A percentile compares a stretch with the other conserved stretches of the same genome.
Evolutionary conservation across 2,888 invertebrate species (phyloP).

Genomic region (Catocala sponsa): DNA sequence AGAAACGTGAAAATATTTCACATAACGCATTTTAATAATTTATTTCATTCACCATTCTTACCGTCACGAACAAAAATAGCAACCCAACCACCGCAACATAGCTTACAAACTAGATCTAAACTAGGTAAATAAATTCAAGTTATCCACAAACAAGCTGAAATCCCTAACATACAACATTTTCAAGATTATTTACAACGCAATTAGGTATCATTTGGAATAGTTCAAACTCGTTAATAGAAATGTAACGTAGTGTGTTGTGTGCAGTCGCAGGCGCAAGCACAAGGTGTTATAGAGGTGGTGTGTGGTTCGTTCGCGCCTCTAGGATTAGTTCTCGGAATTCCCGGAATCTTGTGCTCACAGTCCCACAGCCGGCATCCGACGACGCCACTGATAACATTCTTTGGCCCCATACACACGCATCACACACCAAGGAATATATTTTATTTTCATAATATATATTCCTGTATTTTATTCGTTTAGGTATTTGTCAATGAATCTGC

Average conservation of each 20-base stretch:
- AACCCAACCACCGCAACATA: too few relatives aligned
- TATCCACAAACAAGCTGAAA: too few relatives aligned
- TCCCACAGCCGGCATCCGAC: conserved; percentile 19
- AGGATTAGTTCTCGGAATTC: conserved; percentile 58
- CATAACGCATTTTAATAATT: too few relatives aligned
- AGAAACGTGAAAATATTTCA: too few relatives aligned
- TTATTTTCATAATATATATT: conserved; percentile 6
- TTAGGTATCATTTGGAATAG: too few relatives aligned
- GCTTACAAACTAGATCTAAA: too few relatives aligned
- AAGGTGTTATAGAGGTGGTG: conserved; percentile 44
- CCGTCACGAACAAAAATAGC: too few relatives aligned
- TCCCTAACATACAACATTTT: too few relatives aligned
- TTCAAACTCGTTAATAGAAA: conserved; percentile 9
- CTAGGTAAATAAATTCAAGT: too few relatives aligned
- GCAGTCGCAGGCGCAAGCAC: conserved; percentile 21
- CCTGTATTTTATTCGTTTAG: not conserved
- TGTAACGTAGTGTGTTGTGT: conserved; percentile 9
- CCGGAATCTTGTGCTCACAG: conserved; percentile 50
- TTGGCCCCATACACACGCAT: conserved; percentile 27
- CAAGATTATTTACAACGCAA: too few relatives aligned
- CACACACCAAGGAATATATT: conserved; percentile 16
- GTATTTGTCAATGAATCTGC: not conserved
- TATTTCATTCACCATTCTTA: too few relatives aligned
- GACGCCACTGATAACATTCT: conserved; percentile 53
- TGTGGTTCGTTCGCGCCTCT: conserved; percentile 55